Evolutionary conservation across 1,140 invertebrate genomes (phyloP), one percentile per base, ranked within the genome.

Genomic region (Lordiphosa clarofinis): DNA sequence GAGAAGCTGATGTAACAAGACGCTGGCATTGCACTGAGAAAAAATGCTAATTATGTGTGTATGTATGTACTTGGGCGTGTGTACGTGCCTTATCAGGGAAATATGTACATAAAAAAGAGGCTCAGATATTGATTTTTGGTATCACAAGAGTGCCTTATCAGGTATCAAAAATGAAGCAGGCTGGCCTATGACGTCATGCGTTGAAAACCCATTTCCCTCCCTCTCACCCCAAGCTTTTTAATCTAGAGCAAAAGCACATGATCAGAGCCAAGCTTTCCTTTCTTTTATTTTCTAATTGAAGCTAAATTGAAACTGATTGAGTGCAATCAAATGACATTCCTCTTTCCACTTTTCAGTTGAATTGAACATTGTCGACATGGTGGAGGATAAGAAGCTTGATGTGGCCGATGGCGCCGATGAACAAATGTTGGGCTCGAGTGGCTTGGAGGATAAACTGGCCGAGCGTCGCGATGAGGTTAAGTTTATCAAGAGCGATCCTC

Each of bases 391-490:
- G 39, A 82, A 82, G 24, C 38, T 38, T 7, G 52, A 52, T 31
- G 52, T 53, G n/a, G 64, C 66, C 35, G 92, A 93, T 87, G 92
- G 91, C 4, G 92, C 92, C 4, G 90, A 92, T 52, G 94, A 94
- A 76, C 92, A 92, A 67, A 92, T 94, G 90, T 90, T 94, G 2
- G 90, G 91, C 2, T 7, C 56, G 1, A 63, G 58, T 8, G 42
- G 56, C 13, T 91, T 92, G 42, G 92, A 92, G 4, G 91, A 90
- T 1, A 93, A 92, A 68, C 90, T 91, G 55, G 76, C 92, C 4
- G 89, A 91, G 13, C 91, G 91, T 28, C 92, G 92, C 52, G 92
- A 92, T 31, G 90, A 91, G 56, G 93, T 95, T 1, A 95, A 94
- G 89, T 94, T 94, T 64, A 92, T 93, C 31, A 90, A 91, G 19